Evolutionary conservation across 2,888 invertebrate species (phyloP).

Genomic region (Eristalinus aeneus): DNA sequence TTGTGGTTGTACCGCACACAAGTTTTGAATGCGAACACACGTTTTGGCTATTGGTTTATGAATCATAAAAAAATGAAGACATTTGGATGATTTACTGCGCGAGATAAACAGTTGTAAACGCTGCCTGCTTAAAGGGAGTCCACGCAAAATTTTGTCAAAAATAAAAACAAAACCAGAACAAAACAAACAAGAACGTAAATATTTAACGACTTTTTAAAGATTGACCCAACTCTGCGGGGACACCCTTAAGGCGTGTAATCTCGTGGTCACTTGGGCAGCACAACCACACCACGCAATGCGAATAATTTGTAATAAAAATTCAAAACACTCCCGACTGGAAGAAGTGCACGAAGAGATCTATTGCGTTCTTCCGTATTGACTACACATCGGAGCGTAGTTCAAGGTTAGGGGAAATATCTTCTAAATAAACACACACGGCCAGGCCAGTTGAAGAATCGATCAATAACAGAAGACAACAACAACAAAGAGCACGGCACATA

Average conservation of each 20-base stretch:
- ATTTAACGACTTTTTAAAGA: slow-evolving; percentile 21
- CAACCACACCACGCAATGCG: neutral
- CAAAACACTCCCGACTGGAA: neutral
- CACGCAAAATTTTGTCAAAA: slow-evolving; percentile 11
- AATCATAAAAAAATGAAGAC: slow-evolving; percentile 14
- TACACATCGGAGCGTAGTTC: slow-evolving; percentile 49
- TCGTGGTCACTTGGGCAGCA: neutral
- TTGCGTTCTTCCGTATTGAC: slow-evolving; percentile 44
- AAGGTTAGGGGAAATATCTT: slow-evolving; percentile 55
- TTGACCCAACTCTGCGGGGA: neutral
- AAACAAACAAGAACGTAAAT: slow-evolving; percentile 3
- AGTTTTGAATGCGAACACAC: neutral
- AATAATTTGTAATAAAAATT: neutral
- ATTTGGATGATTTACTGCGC: neutral
- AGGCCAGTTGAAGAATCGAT: slow-evolving; percentile 34
- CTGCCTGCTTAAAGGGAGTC: slow-evolving; percentile 8
- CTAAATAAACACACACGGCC: slow-evolving; percentile 52
- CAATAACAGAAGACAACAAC: slow-evolving; percentile 26
- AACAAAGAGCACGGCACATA: neutral
- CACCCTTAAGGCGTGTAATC: slow-evolving; percentile 1
- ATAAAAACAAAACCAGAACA: neutral
- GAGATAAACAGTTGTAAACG: neutral
- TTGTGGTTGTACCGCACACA: neutral
- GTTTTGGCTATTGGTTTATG: neutral
- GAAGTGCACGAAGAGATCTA: neutral